Evolutionary conservation across 2,888 invertebrate species (phyloP), one percentile per base, ranked within the genome.

Genomic region (Poecilus cupreus): DNA sequence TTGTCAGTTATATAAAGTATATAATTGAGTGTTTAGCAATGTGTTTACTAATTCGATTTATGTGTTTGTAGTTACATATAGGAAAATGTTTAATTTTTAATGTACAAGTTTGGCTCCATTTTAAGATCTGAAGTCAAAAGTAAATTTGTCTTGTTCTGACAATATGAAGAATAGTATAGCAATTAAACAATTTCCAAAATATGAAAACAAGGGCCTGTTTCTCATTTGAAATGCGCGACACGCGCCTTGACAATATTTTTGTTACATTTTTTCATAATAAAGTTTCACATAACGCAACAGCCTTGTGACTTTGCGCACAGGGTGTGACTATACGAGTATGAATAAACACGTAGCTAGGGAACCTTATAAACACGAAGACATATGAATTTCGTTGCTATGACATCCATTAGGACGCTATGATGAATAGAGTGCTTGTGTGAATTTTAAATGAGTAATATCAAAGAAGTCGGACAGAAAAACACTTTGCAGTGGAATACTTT

Each of bases 361-460:
- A 72, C 46, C 72, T 46, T 72, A 46, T 72, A 72, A 72, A 72
- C 72, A 46, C 16, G 72, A 72, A 72, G 72, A 72, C 72, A 72
- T 72, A 72, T 72, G 72, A 72, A 72, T 46, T 46, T 72, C 72
- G 72, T 72, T 24, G 72, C 24, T 46, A 24, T 72, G 72, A 46
- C 72, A 72, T 72, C 72, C 72, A 72, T 72, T 72, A 72, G 39
- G 13, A 16, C 24, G 20, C 46, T 43, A 43, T 72, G 72, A 72
- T 72, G 72, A 72, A 72, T 72, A 72, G 72, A 72, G 72, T 72
- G 72, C 46, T 46, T 32, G 72, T 70, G 37, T 46, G 72, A 72
- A 72, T 72, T 72, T 72, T 72, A 46, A 46, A 72, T 72, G 20
- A 72, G 11, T 37, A 68, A 68, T 68, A 18, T 68, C 64, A 68